These are phyloP conservation scores for Mystacides longicornis DNA, from an alignment of 2,888 invertebrate genomes.

Conservation along the genomic window DNA sequence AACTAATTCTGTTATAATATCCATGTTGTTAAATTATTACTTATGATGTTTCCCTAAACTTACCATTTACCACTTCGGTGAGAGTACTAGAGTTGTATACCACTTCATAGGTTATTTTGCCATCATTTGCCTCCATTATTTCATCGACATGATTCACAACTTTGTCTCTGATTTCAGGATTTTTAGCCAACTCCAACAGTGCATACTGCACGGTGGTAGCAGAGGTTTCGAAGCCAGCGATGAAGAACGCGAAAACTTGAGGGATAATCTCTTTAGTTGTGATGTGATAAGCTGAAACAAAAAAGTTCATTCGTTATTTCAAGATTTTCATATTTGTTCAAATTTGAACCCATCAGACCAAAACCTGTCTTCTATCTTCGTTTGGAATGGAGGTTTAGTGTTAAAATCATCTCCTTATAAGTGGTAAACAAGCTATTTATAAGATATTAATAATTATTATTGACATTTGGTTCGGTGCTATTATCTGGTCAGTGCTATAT, in stretches of 20 bases:
- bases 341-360: no score
- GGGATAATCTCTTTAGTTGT: not conserved
- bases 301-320: not conserved
- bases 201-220: constrained; percentile 40
- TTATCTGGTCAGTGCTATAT: no score
- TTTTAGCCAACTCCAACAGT: constrained; percentile 42
- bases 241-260: constrained; percentile 48
- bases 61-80: constrained; percentile 41
- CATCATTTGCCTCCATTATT: constrained; percentile 34
- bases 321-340: no score
- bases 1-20: no score
- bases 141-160: constrained; percentile 36
- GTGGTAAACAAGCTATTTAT: no score
- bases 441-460: no score
- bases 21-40: no score
- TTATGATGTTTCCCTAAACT: no score
- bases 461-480: no score
- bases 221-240: constrained; percentile 50
- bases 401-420: no score
- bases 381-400: not conserved
- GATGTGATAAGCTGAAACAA: constrained; percentile 4
- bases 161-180: constrained; percentile 38
- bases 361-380: no score
- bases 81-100: constrained; percentile 42
- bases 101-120: constrained; percentile 40